Percentiles rank a stretch among this genome's conserved stretches.
Conservation (phyloP, 1,140 invertebrate species). For the Onthophagus taurus region DNA sequence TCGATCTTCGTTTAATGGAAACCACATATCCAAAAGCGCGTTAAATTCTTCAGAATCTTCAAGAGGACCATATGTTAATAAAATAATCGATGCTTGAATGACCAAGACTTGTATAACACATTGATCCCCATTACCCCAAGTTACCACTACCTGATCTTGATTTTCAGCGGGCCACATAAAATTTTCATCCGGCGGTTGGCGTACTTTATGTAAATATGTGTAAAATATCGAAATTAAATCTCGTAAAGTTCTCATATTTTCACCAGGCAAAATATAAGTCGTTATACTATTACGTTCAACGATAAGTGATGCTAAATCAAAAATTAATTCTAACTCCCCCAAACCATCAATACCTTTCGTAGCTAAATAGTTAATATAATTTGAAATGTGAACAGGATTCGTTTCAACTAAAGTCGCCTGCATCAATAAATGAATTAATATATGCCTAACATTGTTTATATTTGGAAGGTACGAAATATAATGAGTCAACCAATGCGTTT, state of each 20-base stretch:
- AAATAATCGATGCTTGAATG: slow-evolving; percentile 90
- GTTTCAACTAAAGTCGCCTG: slow-evolving; percentile 88
- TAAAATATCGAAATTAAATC: slow-evolving; percentile 71
- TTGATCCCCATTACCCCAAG: slow-evolving; percentile 76
- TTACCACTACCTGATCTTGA: slow-evolving; percentile 63
- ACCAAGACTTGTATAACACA: slow-evolving; percentile 80
- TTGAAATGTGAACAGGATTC: slow-evolving; percentile 70
- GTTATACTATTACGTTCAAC: slow-evolving; percentile 88
- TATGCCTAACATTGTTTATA: slow-evolving; percentile 54
- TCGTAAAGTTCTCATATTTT: slow-evolving; percentile 54
- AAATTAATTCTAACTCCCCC: slow-evolving; percentile 53
- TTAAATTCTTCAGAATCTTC: slow-evolving; percentile 48
- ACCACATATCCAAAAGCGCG: slow-evolving; percentile 69
- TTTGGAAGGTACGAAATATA: slow-evolving; percentile 65
- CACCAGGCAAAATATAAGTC: slow-evolving; percentile 67
- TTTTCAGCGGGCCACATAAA: slow-evolving; percentile 60
- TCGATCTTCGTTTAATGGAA: slow-evolving; percentile 51
- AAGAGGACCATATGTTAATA: slow-evolving; percentile 69
- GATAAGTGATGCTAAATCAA: slow-evolving; percentile 81
- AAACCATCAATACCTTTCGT: slow-evolving; percentile 58
- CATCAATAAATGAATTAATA: slow-evolving; percentile 60
- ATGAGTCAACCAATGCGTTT: slow-evolving; percentile 63
- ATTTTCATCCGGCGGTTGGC: slow-evolving; percentile 51
- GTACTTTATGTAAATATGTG: slow-evolving; percentile 60
- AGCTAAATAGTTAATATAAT: slow-evolving; percentile 82